Percentiles rank a stretch among this genome's conserved stretches.
These are phyloP conservation scores for Orchesella flavescens DNA, from an alignment of 2,888 invertebrate species.

Conservation along the genomic window DNA sequence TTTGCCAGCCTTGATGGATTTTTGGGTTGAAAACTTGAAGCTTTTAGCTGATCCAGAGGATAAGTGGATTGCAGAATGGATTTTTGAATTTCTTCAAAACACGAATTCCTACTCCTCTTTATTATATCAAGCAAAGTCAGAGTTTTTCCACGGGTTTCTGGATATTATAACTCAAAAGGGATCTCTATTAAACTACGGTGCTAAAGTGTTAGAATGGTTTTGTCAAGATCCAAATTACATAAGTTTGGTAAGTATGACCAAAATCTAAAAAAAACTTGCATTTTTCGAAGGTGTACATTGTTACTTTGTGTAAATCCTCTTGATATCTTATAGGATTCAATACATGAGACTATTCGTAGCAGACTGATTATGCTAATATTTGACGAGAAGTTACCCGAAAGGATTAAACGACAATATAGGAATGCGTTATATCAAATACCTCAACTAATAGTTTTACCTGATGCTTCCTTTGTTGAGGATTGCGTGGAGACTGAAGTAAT, in stretches of 20 bases:
- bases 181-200: constrained; percentile 28
- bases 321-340: constrained; percentile 5
- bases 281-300: not conserved
- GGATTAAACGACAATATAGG: constrained; percentile 23
- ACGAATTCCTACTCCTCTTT: constrained; percentile 64
- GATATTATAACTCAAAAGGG: constrained; percentile 26
- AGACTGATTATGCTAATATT: constrained; percentile 21
- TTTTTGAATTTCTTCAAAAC: constrained; percentile 67
- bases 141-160: constrained; percentile 65
- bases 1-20: constrained; percentile 67
- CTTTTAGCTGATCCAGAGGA: constrained; percentile 16
- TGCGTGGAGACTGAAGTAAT: constrained; percentile 33
- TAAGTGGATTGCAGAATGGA: constrained; percentile 65
- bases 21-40: constrained; percentile 65
- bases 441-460: constrained; percentile 24
- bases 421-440: constrained; percentile 32
- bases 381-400: constrained; percentile 43
- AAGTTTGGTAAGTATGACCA: constrained; percentile 51
- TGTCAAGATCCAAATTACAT: constrained; percentile 58
- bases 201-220: constrained; percentile 60
- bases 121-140: constrained; percentile 53
- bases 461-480: constrained; percentile 37
- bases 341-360: constrained; percentile 22
- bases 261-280: no score
- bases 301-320: not conserved